Evolutionary conservation across 2,113 vertebrate genomes (phyloP).

Genomic region (Cynoglossus semilaevis): DNA sequence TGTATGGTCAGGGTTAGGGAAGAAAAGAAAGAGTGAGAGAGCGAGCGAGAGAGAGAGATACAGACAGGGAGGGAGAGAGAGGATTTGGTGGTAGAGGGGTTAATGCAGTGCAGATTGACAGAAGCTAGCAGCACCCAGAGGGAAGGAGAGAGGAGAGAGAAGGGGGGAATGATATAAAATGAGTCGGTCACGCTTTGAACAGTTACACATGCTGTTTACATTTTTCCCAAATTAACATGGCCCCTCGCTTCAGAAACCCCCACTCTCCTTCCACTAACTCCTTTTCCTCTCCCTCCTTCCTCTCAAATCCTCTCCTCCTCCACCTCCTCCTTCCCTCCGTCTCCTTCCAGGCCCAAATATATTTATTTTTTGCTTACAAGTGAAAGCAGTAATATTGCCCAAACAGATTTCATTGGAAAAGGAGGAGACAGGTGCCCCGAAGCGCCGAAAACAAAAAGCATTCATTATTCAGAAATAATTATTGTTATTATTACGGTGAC

Average conservation of each 20-base stretch:
- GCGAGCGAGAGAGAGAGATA: constrained; percentile 43
- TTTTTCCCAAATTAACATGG: constrained; percentile 87
- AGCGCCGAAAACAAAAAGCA: neutral
- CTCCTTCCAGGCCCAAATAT: constrained; percentile 43
- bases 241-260: constrained; percentile 77
- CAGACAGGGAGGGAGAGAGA: constrained; percentile 42
- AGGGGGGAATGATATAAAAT: constrained; percentile 81
- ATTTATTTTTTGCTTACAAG: constrained; percentile 29
- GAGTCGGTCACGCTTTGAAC: constrained; percentile 85
- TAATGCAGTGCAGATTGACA: constrained; percentile 79
- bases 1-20: constrained; percentile 17
- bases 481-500: neutral
- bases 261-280: constrained; percentile 50
- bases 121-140: constrained; percentile 75
- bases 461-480: neutral
- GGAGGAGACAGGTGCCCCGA: neutral
- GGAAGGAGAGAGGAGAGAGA: constrained; percentile 58
- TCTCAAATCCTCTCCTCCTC: constrained; percentile 46
- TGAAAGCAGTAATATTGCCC: neutral
- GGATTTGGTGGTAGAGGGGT: constrained; percentile 67
- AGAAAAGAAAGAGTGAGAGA: constrained; percentile 55
- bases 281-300: constrained; percentile 56
- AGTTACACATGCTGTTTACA: constrained; percentile 88
- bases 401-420: neutral
- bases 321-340: constrained; percentile 30